Conservation (phyloP, 2,888 invertebrate species). For the Hanleya hanleyi region DNA sequence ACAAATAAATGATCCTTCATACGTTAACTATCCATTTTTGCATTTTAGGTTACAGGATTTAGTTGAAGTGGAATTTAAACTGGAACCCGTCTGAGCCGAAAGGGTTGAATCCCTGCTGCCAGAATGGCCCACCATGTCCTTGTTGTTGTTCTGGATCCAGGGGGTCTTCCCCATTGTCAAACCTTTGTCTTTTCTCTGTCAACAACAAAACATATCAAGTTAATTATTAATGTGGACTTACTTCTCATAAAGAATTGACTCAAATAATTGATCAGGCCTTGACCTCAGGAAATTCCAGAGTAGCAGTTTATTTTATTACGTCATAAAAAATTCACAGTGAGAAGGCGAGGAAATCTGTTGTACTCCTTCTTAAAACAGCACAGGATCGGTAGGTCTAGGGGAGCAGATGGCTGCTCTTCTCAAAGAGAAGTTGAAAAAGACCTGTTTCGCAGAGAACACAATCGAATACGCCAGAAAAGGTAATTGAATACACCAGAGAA, state of each 20-base stretch:
- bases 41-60: too few species aligned
- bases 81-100: slow-evolving; percentile 85
- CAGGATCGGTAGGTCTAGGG: too few species aligned
- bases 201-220: slow-evolving; percentile 20
- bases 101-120: slow-evolving; percentile 71
- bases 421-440: too few species aligned
- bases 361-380: too few species aligned
- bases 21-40: too few species aligned
- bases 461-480: too few species aligned
- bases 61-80: slow-evolving; percentile 97
- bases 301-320: neutral
- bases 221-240: neutral
- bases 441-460: too few species aligned
- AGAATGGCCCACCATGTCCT: slow-evolving; percentile 59
- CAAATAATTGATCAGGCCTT: neutral
- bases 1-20: too few species aligned
- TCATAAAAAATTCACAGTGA: neutral
- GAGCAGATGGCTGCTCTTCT: too few species aligned
- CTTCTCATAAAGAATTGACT: neutral
- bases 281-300: neutral
- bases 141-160: slow-evolving; percentile 90
- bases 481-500: too few species aligned
- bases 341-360: too few species aligned
- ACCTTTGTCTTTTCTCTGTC: slow-evolving; percentile 93
- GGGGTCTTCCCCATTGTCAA: slow-evolving; percentile 97